Evolutionary conservation across 2,113 vertebrate genomes (phyloP).

Genomic region (Leptobrachium leishanense): DNA sequence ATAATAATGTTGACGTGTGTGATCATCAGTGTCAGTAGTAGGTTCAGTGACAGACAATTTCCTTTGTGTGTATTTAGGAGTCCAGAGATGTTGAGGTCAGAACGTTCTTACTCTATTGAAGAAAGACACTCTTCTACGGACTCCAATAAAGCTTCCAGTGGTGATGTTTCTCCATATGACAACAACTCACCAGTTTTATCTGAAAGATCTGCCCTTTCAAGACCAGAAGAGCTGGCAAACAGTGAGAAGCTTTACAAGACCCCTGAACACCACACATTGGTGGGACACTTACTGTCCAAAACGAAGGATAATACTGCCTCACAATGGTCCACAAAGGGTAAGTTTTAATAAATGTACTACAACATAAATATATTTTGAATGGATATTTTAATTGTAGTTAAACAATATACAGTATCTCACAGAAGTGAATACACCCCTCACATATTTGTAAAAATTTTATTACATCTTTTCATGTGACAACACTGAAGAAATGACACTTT

Average conservation of each 20-base stretch:
- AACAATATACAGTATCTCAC: no score
- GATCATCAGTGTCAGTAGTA: neutral
- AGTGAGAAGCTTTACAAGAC: slow-evolving; percentile 70
- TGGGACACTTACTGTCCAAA: slow-evolving; percentile 67
- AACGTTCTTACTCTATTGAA: slow-evolving; percentile 73
- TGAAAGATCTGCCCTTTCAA: slow-evolving; percentile 71
- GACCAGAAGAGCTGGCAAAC: slow-evolving; percentile 60
- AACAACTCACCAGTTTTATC: slow-evolving; percentile 93
- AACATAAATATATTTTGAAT: no score
- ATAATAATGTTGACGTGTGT: neutral
- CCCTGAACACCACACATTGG: slow-evolving; percentile 66
- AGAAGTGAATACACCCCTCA: no score
- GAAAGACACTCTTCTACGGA: slow-evolving; percentile 83
- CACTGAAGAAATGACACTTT: no score
- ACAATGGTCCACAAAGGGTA: slow-evolving; percentile 77
- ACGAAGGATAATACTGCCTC: slow-evolving; percentile 72
- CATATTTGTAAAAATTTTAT: no score
- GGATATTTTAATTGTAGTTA: no score
- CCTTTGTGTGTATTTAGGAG: slow-evolving; percentile 67
- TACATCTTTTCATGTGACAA: no score
- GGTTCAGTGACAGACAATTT: neutral
- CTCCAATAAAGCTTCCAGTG: slow-evolving; percentile 88
- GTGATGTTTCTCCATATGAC: slow-evolving; percentile 94
- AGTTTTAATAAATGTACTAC: neutral
- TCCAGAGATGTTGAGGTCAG: slow-evolving; percentile 68